Base-by-base conservation (phyloP, 2,113 vertebrate species). In the Rhabdornis inornatus region DNA sequence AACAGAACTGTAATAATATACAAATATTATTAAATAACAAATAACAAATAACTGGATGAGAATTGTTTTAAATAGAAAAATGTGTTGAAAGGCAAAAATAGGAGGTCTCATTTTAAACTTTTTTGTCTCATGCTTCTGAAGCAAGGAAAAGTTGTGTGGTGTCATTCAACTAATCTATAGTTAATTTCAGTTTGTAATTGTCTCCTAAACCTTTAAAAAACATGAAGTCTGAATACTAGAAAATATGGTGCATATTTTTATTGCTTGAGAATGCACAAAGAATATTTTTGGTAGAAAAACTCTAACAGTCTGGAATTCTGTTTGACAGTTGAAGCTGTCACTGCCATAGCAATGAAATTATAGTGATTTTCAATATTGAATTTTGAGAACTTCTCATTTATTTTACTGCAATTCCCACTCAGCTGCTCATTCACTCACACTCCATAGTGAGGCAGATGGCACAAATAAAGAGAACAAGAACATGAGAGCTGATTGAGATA, bases 101-200 rank as follows among this genome's bases (percentile, higher is more conserved):
- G 3, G 7, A 57, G 2, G 5, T 19, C 15, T 1, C 20, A 27
- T 40, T 68, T 89, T 23, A 82, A 78, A 64, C 10, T n/a, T 35
- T 39, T 19, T 40, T 59, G 22, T 39, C 35, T 59, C 3, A 3
- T 37, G 8, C 13, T 33, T 39, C 45, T 59, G 39, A 77, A 74
- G 4, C 0, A 1, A 11, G 22, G 21, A 53, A 77, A 4, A 68
- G 2, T 31, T 66, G 17, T 27, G 8, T 57, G 13, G 8, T 59
- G 8, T 17, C 10, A 22, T 52, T 88, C 21, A 53, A 25, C 5
- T 8, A 40, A 20, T 42, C 10, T 57, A 8, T 65, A 23, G 11
- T 31, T 71, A 61, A 49, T 61, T 55, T 72, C 28, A 6, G 5
- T 49, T 76, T 1, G 0, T 53, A 57, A 35, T 71, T 57, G 10